Evolutionary conservation across 2,113 vertebrate species (phyloP), one percentile per base, ranked within the genome.

Genomic region (Cairina moschata): DNA sequence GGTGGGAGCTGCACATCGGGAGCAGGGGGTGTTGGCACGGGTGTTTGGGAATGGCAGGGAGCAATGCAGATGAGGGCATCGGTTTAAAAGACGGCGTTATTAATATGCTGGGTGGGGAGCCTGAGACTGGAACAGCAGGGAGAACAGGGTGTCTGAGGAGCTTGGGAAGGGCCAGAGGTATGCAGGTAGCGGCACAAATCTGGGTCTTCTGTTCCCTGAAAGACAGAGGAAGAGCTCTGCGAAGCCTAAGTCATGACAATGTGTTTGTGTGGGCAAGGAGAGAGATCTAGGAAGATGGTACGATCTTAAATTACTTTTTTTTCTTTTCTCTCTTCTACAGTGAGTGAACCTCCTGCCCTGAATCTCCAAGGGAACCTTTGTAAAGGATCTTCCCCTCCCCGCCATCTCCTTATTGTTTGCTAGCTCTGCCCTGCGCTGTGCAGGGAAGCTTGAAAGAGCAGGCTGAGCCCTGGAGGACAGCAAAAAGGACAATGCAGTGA

Each of bases 281-380:
- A 71, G 48, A 83, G 62, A 91, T 66, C 76, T 59, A 75, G 60
- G 55, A 74, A 93, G 78, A 80, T 1, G 58, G 52, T 67, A 72
- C 71, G 65, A 88, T 94, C 90, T 97, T 91, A 93, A 77, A 78
- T 95, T 91, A 88, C 91, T 89, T 96, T 83, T 96, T 92, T 90
- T 56, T 90, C 48, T 96, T 93, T 91, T 91, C 46, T 97, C 36
- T 84, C 77, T 86, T 92, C 89, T 88, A 31, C 95, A 97, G 97
- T 79, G 90, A 97, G 97, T 79, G 90, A 96, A 91, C 65, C 87
- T 89, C 73, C 14, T 92, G 92, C 63, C 83, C 90, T 96, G 91
- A 97, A 84, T 96, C 89, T 94, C 89, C 92, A 96, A 96, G 89
- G 79, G 94, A 95, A 86, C 82, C 87, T 95, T 92, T 93, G 77